Evolutionary conservation across 2,113 vertebrate species (phyloP).

Genomic region (Ceyx melanurus): DNA sequence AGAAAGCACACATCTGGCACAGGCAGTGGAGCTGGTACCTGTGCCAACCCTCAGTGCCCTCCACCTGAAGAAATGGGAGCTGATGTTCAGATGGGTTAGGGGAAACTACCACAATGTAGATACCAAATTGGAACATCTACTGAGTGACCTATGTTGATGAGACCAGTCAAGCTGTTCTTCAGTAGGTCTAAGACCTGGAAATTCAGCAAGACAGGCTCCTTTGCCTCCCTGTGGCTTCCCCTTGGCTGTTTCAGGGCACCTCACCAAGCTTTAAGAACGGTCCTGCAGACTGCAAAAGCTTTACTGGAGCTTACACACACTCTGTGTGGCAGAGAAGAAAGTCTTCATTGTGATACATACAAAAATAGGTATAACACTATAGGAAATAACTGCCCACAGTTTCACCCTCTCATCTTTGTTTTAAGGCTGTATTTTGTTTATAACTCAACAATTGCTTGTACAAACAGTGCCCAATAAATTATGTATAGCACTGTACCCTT

Average conservation of each 20-base stretch:
- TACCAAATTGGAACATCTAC: not conserved
- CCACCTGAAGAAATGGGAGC: not conserved
- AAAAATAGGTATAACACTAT: not conserved
- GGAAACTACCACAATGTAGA: not conserved
- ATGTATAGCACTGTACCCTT: not conserved
- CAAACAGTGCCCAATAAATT: conserved; percentile 42
- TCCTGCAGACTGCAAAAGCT: not conserved
- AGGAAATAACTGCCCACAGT: not conserved
- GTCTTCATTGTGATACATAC: not conserved
- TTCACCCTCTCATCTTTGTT: conserved; percentile 20
- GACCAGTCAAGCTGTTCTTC: not conserved
- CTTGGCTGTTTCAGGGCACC: not conserved
- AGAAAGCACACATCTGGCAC: not conserved
- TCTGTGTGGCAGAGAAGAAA: not conserved
- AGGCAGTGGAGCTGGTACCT: not conserved
- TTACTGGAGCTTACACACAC: not conserved
- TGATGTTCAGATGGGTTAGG: not conserved
- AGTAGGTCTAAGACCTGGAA: not conserved
- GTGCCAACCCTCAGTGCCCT: not conserved
- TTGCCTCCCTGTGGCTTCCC: not conserved
- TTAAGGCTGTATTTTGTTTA: conserved; percentile 40
- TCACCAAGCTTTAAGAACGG: not conserved
- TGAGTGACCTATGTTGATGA: not conserved
- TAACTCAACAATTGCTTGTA: conserved; percentile 32
- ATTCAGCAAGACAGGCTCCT: not conserved